A percentile compares a stretch with the other conserved stretches of the same genome.
phyloP scores from a whole-genome alignment of 2,888 invertebrate genomes.

The Notodromas monacha region DNA sequence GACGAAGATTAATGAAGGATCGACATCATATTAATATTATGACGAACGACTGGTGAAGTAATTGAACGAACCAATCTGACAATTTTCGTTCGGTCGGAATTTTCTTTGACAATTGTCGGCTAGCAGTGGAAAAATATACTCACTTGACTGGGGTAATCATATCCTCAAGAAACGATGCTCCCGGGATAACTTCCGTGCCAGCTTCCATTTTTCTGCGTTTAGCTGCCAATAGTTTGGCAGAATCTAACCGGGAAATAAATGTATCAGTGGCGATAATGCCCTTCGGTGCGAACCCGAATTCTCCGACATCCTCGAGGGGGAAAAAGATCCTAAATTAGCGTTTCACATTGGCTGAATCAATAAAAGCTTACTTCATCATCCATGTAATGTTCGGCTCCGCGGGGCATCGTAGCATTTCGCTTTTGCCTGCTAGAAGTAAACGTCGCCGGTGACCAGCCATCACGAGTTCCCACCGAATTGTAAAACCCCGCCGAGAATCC shows the following conservation, averaged over 20 bases:
- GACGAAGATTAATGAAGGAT: background rate
- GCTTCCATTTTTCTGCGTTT: too few relatives aligned
- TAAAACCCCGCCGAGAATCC: conserved; percentile 91
- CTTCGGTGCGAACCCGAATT: conserved; percentile 78
- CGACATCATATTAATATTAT: background rate
- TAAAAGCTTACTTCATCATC: conserved; percentile 38
- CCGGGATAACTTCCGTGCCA: conserved; percentile 23
- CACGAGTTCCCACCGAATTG: conserved; percentile 76
- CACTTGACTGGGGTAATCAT: conserved; percentile 29
- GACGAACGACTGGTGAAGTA: background rate
- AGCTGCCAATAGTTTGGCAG: too few relatives aligned
- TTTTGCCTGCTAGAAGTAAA: conserved; percentile 60
- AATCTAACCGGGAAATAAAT: too few relatives aligned
- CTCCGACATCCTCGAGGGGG: conserved; percentile 37
- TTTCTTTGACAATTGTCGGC: too few relatives aligned
- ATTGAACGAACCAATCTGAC: background rate
- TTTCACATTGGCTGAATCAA: conserved; percentile 6
- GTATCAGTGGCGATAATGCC: conserved; percentile 35
- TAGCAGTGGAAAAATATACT: conserved; percentile 9
- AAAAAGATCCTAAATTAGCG: background rate
- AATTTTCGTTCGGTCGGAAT: too few relatives aligned
- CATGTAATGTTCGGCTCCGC: conserved; percentile 78
- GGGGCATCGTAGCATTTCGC: conserved; percentile 23
- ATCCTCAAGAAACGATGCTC: conserved; percentile 33
- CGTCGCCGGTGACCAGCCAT: conserved; percentile 67